Percentiles rank a stretch among this genome's conserved stretches.
These are phyloP conservation scores for Oreotrochilus melanogaster DNA, from an alignment of 2,113 vertebrate species.

Conservation along the genomic window DNA sequence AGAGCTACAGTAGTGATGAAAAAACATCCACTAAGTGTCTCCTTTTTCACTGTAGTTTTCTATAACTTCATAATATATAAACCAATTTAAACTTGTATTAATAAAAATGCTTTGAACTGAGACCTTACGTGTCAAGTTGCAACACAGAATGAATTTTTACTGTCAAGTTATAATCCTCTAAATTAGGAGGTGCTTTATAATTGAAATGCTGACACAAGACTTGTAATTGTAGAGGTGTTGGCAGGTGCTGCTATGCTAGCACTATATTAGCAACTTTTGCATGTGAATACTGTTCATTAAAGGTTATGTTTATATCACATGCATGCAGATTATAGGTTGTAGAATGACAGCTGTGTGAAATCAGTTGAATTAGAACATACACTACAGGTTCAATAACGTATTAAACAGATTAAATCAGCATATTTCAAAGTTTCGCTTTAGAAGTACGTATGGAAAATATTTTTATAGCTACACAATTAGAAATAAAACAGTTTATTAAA, in stretches of 20 bases:
- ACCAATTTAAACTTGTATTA: slow-evolving; percentile 48
- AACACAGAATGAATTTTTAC: slow-evolving; percentile 54
- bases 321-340: neutral
- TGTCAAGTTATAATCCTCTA: slow-evolving; percentile 53
- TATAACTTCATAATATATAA: slow-evolving; percentile 30
- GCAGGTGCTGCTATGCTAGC: slow-evolving; percentile 32
- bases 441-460: slow-evolving; percentile 19
- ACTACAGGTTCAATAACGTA: neutral
- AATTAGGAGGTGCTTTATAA: slow-evolving; percentile 53
- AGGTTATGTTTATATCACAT: slow-evolving; percentile 27
- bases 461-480: neutral
- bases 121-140: slow-evolving; percentile 29
- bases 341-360: slow-evolving; percentile 37
- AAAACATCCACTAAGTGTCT: neutral
- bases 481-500: slow-evolving; percentile 6
- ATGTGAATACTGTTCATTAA: slow-evolving; percentile 39
- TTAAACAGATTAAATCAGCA: slow-evolving; percentile 34
- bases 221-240: slow-evolving; percentile 56
- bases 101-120: slow-evolving; percentile 66
- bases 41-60: neutral
- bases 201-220: slow-evolving; percentile 60
- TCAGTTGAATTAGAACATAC: slow-evolving; percentile 1
- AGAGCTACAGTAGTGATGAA: neutral
- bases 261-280: slow-evolving; percentile 38
- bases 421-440: slow-evolving; percentile 9